Conservation (phyloP, 2,113 vertebrate species). For the Apus apus region DNA sequence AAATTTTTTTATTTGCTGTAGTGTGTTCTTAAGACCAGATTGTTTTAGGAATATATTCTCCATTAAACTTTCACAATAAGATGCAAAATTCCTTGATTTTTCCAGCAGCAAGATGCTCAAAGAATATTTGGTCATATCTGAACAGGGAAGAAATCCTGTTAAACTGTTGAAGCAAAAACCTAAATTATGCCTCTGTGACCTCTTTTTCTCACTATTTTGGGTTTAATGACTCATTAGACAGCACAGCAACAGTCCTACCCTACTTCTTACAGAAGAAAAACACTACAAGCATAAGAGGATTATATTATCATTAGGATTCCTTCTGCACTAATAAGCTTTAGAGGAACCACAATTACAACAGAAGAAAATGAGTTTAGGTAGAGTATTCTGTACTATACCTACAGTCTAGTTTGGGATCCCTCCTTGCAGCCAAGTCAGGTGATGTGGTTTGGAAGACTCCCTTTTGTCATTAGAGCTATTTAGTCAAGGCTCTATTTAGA, state of each 20-base stretch:
- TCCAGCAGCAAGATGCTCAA: not conserved
- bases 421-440: not conserved
- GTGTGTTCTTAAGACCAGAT: not conserved
- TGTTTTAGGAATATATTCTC: not conserved
- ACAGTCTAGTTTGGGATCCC: not conserved
- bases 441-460: not conserved
- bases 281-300: not conserved
- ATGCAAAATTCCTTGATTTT: not conserved
- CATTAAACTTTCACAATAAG: not conserved
- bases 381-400: not conserved
- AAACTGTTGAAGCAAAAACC: not conserved
- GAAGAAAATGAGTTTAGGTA: not conserved
- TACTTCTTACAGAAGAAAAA: conserved; percentile 10
- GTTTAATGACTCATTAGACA: conserved; percentile 4
- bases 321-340: conserved; percentile 28
- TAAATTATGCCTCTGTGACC: not conserved
- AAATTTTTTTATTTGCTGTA: not conserved
- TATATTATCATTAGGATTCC: not conserved
- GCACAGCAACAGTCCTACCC: not conserved
- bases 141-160: conserved; percentile 1
- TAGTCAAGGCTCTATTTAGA: not conserved
- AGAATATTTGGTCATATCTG: not conserved
- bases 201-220: not conserved
- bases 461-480: conserved; percentile 23
- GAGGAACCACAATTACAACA: not conserved